phyloP scores from a whole-genome alignment of 2,888 invertebrate genomes.

The Tiliacea citrago region DNA sequence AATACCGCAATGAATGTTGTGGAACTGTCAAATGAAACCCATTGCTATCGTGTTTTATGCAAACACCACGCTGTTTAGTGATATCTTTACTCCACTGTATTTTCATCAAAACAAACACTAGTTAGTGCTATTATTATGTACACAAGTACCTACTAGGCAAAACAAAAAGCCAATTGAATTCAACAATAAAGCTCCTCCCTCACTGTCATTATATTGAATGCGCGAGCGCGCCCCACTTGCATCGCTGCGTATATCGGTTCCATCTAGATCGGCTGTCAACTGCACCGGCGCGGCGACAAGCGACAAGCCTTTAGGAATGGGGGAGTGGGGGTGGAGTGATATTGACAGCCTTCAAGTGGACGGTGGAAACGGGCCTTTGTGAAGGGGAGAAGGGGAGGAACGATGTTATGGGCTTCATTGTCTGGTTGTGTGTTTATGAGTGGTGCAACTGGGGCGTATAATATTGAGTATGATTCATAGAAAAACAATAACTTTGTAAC shows the following conservation, averaged over 20 bases:
- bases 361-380: constrained; percentile 19
- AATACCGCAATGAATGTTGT: too few species aligned
- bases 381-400: constrained; percentile 2
- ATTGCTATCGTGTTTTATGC: too few species aligned
- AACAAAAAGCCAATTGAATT: constrained; percentile 17
- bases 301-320: neutral
- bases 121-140: too few species aligned
- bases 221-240: constrained; percentile 45
- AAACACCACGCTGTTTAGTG: too few species aligned
- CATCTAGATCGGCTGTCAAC: constrained; percentile 53
- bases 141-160: neutral
- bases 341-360: constrained; percentile 49
- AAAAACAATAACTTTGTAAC: neutral
- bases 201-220: constrained; percentile 28
- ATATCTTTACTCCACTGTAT: neutral
- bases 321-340: constrained; percentile 12
- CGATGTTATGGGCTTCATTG: constrained; percentile 6
- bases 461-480: neutral
- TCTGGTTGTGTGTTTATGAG: neutral
- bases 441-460: neutral
- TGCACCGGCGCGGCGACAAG: constrained; percentile 39
- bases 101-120: neutral
- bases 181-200: constrained; percentile 17
- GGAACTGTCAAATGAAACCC: too few species aligned
- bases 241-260: constrained; percentile 34